Evolutionary conservation across 2,797 vertebrate species (phyloP).

Genomic region (Graptemys geographica): DNA sequence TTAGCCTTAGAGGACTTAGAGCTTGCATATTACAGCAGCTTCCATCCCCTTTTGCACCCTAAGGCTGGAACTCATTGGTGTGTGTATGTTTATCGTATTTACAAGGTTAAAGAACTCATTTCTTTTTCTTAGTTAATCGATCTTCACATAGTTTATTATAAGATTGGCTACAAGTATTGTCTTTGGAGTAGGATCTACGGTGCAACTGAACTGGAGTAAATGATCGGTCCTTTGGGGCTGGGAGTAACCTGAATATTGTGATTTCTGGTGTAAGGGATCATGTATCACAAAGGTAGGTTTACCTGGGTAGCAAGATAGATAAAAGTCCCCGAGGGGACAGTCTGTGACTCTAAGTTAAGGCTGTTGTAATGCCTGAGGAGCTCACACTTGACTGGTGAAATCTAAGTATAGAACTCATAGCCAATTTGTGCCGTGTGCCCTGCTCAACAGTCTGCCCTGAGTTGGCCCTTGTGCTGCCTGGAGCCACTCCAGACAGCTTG

Average conservation of each 20-base stretch:
- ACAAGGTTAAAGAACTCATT: not conserved
- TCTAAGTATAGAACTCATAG: not conserved
- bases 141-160: not conserved
- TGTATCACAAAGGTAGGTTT: not conserved
- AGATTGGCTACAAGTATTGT: not conserved
- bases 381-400: not conserved
- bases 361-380: not conserved
- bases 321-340: not conserved
- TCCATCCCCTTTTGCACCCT: not conserved
- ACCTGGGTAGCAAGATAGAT: not conserved
- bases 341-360: not conserved
- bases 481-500: not conserved
- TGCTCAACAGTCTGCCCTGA: not conserved
- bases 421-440: not conserved
- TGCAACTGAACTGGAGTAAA: not conserved
- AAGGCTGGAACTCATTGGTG: not conserved
- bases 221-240: not conserved
- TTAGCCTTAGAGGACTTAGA: not conserved
- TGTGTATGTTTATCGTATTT: not conserved
- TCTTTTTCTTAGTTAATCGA: not conserved
- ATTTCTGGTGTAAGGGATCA: not conserved
- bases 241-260: not conserved
- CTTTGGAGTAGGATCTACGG: not conserved
- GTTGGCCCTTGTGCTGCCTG: not conserved
- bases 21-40: not conserved